These are phyloP conservation scores for Thymallus thymallus DNA, from an alignment of 2,113 vertebrate genomes.

Conservation along the genomic window DNA sequence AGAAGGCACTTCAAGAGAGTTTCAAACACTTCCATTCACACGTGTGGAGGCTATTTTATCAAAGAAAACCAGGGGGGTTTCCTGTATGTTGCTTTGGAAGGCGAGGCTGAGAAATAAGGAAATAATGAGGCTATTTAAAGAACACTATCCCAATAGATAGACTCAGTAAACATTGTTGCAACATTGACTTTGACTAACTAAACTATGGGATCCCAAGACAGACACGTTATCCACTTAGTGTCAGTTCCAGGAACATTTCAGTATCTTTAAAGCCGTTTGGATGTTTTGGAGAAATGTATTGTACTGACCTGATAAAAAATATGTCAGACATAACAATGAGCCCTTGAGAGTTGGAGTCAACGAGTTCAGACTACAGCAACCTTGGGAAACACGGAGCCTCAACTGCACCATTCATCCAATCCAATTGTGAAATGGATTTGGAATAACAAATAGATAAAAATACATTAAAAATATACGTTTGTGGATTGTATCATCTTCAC, in stretches of 20 bases:
- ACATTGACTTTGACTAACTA: slow-evolving; percentile 1
- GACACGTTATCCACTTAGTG: slow-evolving; percentile 30
- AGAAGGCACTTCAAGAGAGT: too few species aligned
- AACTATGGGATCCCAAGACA: slow-evolving; percentile 35
- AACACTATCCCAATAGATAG: slow-evolving; percentile 42
- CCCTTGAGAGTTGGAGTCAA: slow-evolving; percentile 48
- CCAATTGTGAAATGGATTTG: too few species aligned
- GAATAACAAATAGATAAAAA: slow-evolving; percentile 39
- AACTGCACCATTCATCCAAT: slow-evolving; percentile 16
- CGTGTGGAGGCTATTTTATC: slow-evolving; percentile 31
- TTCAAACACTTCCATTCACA: slow-evolving; percentile 10
- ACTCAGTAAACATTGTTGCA: slow-evolving; percentile 41
- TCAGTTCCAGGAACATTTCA: slow-evolving; percentile 31
- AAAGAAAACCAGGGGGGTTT: slow-evolving; percentile 47
- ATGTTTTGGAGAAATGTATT: slow-evolving; percentile 47
- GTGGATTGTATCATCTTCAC: slow-evolving; percentile 31
- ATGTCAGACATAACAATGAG: slow-evolving; percentile 47
- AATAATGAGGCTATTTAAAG: slow-evolving; percentile 28
- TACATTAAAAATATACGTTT: slow-evolving; percentile 19
- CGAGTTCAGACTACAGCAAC: slow-evolving; percentile 40
- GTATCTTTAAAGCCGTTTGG: slow-evolving; percentile 23
- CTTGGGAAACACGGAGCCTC: slow-evolving; percentile 42
- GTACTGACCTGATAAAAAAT: slow-evolving; percentile 15
- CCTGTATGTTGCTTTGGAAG: slow-evolving; percentile 44
- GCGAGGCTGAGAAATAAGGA: slow-evolving; percentile 29